Evolutionary conservation across 2,888 invertebrate species (phyloP).

Genomic region (Cantharis nigra): DNA sequence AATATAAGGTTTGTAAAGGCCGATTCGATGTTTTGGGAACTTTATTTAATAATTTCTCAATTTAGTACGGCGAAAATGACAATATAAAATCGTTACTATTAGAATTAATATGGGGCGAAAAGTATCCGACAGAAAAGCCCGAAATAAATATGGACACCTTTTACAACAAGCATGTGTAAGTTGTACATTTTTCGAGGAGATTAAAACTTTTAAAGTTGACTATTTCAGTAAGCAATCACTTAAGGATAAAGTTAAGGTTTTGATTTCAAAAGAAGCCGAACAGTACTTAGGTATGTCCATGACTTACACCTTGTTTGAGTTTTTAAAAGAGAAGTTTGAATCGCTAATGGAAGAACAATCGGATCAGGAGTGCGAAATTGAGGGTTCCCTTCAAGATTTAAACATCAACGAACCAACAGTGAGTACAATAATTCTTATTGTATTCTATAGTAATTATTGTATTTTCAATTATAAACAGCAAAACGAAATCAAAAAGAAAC

Average conservation of each 20-base stretch:
- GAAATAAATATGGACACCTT: conserved; percentile 85
- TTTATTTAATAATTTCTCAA: conserved; percentile 15
- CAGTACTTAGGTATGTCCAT: conserved; percentile 88
- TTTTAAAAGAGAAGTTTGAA: conserved; percentile 79
- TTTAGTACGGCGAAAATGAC: conserved; percentile 82
- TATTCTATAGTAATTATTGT: not conserved
- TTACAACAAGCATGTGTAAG: conserved; percentile 92
- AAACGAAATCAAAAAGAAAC: conserved; percentile 61
- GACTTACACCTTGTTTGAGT: conserved; percentile 94
- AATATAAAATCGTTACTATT: conserved; percentile 79
- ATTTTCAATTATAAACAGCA: conserved; percentile 19
- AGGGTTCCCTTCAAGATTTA: conserved; percentile 61
- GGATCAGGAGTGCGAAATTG: conserved; percentile 57
- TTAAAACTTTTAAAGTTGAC: not conserved
- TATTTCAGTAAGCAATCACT: conserved; percentile 65
- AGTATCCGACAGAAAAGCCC: conserved; percentile 85
- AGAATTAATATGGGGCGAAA: conserved; percentile 84
- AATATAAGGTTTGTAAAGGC: conserved; percentile 80
- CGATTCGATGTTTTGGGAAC: conserved; percentile 11
- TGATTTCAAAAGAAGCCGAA: conserved; percentile 72
- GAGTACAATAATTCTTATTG: not conserved
- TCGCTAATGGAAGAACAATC: conserved; percentile 75
- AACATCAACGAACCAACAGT: conserved; percentile 55
- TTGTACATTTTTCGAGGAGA: conserved; percentile 39
- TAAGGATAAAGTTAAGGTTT: conserved; percentile 69